phyloP scores from a whole-genome alignment of 1,140 invertebrate genomes.

The Steinernema khuongi region DNA sequence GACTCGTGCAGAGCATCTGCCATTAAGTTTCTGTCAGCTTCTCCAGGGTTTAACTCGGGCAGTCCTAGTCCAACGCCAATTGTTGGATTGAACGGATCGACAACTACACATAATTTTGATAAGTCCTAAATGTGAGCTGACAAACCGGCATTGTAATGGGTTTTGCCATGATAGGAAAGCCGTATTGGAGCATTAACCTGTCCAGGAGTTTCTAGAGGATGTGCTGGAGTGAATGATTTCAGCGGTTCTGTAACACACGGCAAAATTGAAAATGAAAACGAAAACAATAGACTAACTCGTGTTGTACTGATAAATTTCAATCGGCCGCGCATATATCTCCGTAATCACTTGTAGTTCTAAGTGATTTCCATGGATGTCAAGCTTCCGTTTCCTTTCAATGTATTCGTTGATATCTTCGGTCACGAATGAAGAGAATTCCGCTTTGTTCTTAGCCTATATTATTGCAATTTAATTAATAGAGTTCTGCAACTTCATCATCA shows the following conservation, averaged over 20 bases:
- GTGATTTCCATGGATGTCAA: conserved; percentile 82
- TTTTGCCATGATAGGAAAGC: conserved; percentile 79
- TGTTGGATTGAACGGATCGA: conserved; percentile 76
- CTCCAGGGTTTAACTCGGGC: conserved; percentile 74
- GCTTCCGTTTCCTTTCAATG: conserved; percentile 70
- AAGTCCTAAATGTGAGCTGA: conserved; percentile 3
- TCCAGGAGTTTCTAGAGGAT: conserved; percentile 62
- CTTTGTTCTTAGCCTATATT: conserved; percentile 71
- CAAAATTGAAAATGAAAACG: conserved; percentile 11
- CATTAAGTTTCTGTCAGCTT: conserved; percentile 52
- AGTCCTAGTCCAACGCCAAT: conserved; percentile 80
- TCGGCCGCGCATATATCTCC: conserved; percentile 84
- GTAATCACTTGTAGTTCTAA: conserved; percentile 88
- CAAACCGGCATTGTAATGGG: conserved; percentile 72
- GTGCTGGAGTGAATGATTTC: conserved; percentile 77
- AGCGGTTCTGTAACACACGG: conserved; percentile 65
- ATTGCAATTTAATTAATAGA: conserved; percentile 29
- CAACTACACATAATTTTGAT: conserved; percentile 65
- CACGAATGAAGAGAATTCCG: conserved; percentile 86
- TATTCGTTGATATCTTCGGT: conserved; percentile 85
- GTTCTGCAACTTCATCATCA: conserved; percentile 58
- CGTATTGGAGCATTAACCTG: conserved; percentile 73
- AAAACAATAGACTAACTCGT: conserved; percentile 64
- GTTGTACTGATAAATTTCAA: conserved; percentile 84
- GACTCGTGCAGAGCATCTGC: conserved; percentile 51